Base-by-base conservation (phyloP, 2,888 invertebrate genomes). In the Hypsopygia costalis region DNA sequence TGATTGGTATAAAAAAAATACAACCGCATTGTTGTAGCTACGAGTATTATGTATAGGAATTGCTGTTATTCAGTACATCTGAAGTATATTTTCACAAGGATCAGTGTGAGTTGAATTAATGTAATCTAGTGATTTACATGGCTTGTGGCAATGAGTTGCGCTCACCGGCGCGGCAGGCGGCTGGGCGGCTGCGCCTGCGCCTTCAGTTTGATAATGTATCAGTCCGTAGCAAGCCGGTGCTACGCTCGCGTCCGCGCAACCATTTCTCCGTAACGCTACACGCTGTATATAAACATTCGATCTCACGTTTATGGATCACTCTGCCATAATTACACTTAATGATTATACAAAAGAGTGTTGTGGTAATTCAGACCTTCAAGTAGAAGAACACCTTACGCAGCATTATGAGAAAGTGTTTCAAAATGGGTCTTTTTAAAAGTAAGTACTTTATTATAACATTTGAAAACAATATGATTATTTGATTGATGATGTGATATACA, bases 371-470 rank as follows among this genome's bases (percentile, higher is more conserved):
- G 11, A 48, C 45, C 51, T 37, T 65, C 69, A 58, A 62, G 77
- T 82, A 81, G 81, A 74, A 55, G 78, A 80, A 56, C 53, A 68
- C 54, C 74, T 69, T 46, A 79, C 53, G 63, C 81, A 39, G 69
- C 69, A 80, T 73, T 51, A 82, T 88, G 85, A 69, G 85, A 71
- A 87, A 85, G 76, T 86, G 81, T 58, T 87, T 88, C 68, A 88
- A 88, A 67, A 86, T 86, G 83, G 83, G 87, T 43, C 71, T 88
- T 40, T 86, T 86, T 36, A 87, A 85, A 63, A 83, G 88, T 88
- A 62, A 87, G 87, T 87, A 59, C n/a, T 49, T 16, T 49, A n/a
- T 12, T 11, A 31, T 9, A 22, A 25, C 30, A 20, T n/a, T n/a
- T n/a, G n/a, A n/a, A n/a, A n/a, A n/a, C n/a, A n/a, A n/a, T n/a